These are phyloP conservation scores for Physocephala rufipes DNA, from an alignment of 2,888 invertebrate species.

Conservation along the genomic window DNA sequence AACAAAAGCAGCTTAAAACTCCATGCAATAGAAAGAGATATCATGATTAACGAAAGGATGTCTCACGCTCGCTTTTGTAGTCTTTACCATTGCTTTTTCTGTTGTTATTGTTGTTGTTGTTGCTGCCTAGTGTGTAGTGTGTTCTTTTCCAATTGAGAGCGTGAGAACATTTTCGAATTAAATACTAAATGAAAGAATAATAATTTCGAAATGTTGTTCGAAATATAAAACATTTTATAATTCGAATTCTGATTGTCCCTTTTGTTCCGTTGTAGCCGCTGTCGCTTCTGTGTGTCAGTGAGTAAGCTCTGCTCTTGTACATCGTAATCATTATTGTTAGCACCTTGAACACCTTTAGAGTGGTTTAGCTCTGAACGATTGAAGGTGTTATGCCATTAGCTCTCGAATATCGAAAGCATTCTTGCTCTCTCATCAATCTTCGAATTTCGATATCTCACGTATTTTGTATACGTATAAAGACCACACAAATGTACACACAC, in stretches of 20 bases:
- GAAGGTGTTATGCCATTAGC: not conserved
- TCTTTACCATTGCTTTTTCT: not conserved
- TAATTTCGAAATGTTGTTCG: not conserved
- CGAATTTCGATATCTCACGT: conserved; percentile 6
- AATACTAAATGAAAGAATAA: conserved; percentile 14
- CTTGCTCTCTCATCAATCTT: not conserved
- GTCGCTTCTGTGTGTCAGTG: too few species aligned
- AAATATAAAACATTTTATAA: not conserved
- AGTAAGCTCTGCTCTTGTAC: too few species aligned
- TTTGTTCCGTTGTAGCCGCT: too few species aligned
- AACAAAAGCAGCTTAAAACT: not conserved
- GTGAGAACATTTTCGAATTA: conserved; percentile 28
- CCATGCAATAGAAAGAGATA: conserved; percentile 15
- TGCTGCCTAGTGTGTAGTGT: conserved; percentile 6
- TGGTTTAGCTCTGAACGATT: too few species aligned
- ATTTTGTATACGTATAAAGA: not conserved
- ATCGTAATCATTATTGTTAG: too few species aligned
- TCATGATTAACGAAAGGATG: not conserved
- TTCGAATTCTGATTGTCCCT: conserved; percentile 12
- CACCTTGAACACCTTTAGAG: not conserved
- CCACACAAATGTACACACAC: too few species aligned
- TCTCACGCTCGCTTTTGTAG: conserved; percentile 15
- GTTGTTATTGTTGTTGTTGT: conserved; percentile 7
- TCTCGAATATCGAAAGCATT: not conserved
- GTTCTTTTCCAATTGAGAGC: conserved; percentile 7